Evolutionary conservation across 2,113 vertebrate genomes (phyloP).

Genomic region (Pedionomus torquatus): DNA sequence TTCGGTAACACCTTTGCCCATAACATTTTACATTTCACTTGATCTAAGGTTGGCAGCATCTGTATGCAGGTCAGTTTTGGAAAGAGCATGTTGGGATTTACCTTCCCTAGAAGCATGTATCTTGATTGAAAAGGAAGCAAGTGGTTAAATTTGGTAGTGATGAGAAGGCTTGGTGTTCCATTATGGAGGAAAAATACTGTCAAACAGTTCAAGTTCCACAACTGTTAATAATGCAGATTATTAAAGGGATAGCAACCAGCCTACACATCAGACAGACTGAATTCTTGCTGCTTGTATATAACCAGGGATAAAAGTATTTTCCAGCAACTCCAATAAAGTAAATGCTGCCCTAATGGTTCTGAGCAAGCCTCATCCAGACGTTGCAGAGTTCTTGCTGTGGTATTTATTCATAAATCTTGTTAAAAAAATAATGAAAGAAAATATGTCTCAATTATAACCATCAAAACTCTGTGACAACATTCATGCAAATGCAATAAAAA

Average conservation of each 20-base stretch:
- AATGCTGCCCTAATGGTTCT: constrained; percentile 22
- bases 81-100: not conserved
- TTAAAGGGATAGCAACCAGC: not conserved
- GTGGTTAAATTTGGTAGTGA: not conserved
- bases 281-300: constrained; percentile 25
- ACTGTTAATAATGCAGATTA: not conserved
- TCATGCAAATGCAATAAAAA: constrained; percentile 15
- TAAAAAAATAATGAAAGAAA: constrained; percentile 48
- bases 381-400: constrained; percentile 4
- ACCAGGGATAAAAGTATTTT: constrained; percentile 39
- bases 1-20: not conserved
- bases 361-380: not conserved
- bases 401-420: constrained; percentile 53
- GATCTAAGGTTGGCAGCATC: not conserved
- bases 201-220: not conserved
- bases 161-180: not conserved
- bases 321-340: constrained; percentile 3
- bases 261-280: not conserved
- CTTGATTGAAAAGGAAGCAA: not conserved
- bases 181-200: not conserved
- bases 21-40: not conserved
- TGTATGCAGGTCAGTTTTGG: not conserved
- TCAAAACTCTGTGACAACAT: constrained; percentile 5
- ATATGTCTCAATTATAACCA: constrained; percentile 20
- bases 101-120: not conserved